These are phyloP conservation scores for Phortica variegata DNA, from an alignment of 1,140 invertebrate genomes.

Conservation along the genomic window DNA sequence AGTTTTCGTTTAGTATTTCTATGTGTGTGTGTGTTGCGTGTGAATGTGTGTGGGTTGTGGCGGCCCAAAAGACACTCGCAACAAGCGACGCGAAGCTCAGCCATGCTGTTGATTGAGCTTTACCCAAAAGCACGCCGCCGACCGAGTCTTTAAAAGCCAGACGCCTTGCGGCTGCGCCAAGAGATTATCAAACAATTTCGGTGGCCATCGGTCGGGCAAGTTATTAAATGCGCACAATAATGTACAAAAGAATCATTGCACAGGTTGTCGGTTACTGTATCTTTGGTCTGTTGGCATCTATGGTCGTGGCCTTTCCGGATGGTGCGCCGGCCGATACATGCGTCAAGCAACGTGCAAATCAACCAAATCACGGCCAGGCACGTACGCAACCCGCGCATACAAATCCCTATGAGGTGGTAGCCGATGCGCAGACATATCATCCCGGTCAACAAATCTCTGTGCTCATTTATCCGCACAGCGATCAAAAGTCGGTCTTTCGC, in stretches of 20 bases:
- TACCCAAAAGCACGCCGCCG: constrained; percentile 10
- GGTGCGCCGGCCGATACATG: constrained; percentile 76
- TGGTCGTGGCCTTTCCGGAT: constrained; percentile 65
- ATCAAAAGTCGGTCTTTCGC: constrained; percentile 63
- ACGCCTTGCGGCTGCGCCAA: constrained; percentile 26
- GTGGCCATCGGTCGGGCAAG: constrained; percentile 7
- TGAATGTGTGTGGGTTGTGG: no score
- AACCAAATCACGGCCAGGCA: constrained; percentile 72
- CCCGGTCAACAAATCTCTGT: constrained; percentile 66
- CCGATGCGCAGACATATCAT: constrained; percentile 63
- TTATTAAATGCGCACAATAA: no score
- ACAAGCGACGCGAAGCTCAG: no score
- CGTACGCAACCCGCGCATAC: constrained; percentile 64
- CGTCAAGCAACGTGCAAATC: constrained; percentile 70
- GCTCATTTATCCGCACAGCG: constrained; percentile 31
- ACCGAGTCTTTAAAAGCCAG: constrained; percentile 40
- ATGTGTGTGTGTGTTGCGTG: constrained; percentile 4
- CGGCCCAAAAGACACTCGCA: no score
- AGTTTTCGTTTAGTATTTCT: no score
- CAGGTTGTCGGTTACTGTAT: no score
- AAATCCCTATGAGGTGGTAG: constrained; percentile 67
- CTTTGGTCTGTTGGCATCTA: constrained; percentile 7
- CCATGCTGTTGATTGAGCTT: constrained; percentile 21
- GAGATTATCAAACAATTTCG: constrained; percentile 34
- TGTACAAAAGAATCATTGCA: no score